Percentiles rank a stretch among this genome's conserved stretches.
phyloP scores from a whole-genome alignment of 2,888 invertebrate genomes.

The Cerastis rubricosa region DNA sequence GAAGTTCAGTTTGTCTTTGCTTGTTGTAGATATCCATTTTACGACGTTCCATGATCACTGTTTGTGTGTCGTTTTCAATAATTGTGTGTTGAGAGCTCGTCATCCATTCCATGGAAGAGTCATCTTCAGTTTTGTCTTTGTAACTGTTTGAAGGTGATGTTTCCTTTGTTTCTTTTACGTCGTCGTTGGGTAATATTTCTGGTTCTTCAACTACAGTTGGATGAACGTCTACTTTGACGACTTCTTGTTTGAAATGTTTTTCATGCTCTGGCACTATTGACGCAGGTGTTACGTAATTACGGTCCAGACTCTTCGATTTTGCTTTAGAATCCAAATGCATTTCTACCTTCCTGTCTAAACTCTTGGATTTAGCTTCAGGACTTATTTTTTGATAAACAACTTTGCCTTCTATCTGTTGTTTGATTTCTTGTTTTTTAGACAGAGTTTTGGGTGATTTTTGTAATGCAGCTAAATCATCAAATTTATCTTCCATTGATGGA shows the following conservation, averaged over 20 bases:
- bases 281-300: conserved; percentile 90
- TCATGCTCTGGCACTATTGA: conserved; percentile 81
- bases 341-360: conserved; percentile 92
- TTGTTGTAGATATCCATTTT: conserved; percentile 92
- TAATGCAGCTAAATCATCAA: conserved; percentile 89
- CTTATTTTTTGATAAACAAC: conserved; percentile 91
- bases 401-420: conserved; percentile 92
- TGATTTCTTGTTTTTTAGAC: conserved; percentile 91
- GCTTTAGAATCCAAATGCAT: conserved; percentile 90
- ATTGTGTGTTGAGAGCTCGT: conserved; percentile 85
- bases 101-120: conserved; percentile 88
- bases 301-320: conserved; percentile 93
- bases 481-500: conserved; percentile 92
- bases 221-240: conserved; percentile 88
- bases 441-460: conserved; percentile 91
- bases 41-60: conserved; percentile 91
- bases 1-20: conserved; percentile 87
- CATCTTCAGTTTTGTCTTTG: conserved; percentile 86
- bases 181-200: conserved; percentile 73
- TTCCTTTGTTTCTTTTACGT: conserved; percentile 74
- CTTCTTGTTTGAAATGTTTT: conserved; percentile 88
- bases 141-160: conserved; percentile 84
- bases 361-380: conserved; percentile 91
- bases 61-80: conserved; percentile 91
- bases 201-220: conserved; percentile 79